phyloP scores from a whole-genome alignment of 2,888 invertebrate species.

The Danaus chrysippus region DNA sequence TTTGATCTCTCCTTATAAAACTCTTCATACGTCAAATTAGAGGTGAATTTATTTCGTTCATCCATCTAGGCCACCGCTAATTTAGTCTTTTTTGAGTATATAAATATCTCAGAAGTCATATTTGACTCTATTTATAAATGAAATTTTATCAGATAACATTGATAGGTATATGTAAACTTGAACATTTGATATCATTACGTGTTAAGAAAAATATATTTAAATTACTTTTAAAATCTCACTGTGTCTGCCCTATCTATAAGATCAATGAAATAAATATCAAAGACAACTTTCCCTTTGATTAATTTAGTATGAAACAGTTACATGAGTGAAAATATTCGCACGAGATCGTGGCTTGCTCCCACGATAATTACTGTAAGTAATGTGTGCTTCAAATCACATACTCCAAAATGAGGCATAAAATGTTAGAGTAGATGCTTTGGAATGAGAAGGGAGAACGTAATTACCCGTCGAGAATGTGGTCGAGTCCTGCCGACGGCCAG shows the following conservation, averaged over 20 bases:
- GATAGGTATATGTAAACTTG: too few species aligned
- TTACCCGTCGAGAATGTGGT: conserved; percentile 74
- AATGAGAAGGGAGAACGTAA: conserved; percentile 71
- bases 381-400: conserved; percentile 72
- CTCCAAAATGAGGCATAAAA: conserved; percentile 73
- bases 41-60: conserved; percentile 30
- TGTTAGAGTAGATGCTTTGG: conserved; percentile 67
- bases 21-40: conserved; percentile 39
- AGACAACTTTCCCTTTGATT: neutral
- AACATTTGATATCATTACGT: too few species aligned
- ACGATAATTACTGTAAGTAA: conserved; percentile 71
- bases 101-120: too few species aligned
- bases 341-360: conserved; percentile 56
- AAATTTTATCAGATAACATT: too few species aligned
- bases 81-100: conserved; percentile 10
- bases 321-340: conserved; percentile 43
- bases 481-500: conserved; percentile 62
- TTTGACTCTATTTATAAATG: too few species aligned
- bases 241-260: too few species aligned
- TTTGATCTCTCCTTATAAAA: conserved; percentile 64
- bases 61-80: conserved; percentile 21
- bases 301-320: conserved; percentile 5
- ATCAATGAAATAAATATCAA: too few species aligned
- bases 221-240: too few species aligned
- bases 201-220: too few species aligned